A percentile compares a stretch with the other conserved stretches of the same genome.
These are phyloP conservation scores for Drosophila incognita DNA, from an alignment of 2,888 invertebrate genomes.

Conservation along the genomic window DNA sequence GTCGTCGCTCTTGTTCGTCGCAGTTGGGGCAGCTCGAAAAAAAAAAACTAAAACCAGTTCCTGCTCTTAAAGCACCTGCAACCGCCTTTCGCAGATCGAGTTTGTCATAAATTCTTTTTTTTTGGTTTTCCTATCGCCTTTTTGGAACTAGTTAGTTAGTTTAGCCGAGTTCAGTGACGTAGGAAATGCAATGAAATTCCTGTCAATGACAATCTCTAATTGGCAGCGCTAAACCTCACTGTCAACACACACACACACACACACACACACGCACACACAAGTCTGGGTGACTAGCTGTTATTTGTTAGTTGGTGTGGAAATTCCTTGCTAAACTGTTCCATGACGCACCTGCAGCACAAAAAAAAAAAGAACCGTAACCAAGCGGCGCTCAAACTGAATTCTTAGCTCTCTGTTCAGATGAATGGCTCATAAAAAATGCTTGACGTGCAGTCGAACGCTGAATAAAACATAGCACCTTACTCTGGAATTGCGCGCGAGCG, in stretches of 20 bases:
- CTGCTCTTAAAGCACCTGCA: slow-evolving; percentile 74
- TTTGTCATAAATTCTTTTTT: slow-evolving; percentile 39
- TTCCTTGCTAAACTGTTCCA: slow-evolving; percentile 34
- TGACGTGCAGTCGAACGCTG: slow-evolving; percentile 5
- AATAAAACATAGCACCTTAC: slow-evolving; percentile 10
- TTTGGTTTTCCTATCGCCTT: slow-evolving; percentile 35
- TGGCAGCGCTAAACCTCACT: slow-evolving; percentile 24
- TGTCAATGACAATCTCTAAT: slow-evolving; percentile 62
- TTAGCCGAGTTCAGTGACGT: slow-evolving; percentile 66
- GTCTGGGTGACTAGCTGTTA: slow-evolving; percentile 28
- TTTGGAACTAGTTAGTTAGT: slow-evolving; percentile 24
- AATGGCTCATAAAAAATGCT: background rate
- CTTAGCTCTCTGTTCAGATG: slow-evolving; percentile 3
- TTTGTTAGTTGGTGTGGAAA: slow-evolving; percentile 42
- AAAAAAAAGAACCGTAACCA: background rate
- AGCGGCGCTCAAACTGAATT: background rate
- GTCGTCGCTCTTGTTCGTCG: slow-evolving; percentile 48
- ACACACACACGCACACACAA: background rate
- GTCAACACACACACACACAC: slow-evolving; percentile 1
- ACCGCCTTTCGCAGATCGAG: slow-evolving; percentile 62
- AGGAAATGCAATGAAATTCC: slow-evolving; percentile 74
- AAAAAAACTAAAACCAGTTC: slow-evolving; percentile 66
- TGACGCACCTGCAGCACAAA: slow-evolving; percentile 40
- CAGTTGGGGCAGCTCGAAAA: slow-evolving; percentile 26
- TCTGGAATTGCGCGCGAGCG: slow-evolving; percentile 9